Evolutionary conservation across 2,888 invertebrate species (phyloP).

Genomic region (Hydraecia micacea): DNA sequence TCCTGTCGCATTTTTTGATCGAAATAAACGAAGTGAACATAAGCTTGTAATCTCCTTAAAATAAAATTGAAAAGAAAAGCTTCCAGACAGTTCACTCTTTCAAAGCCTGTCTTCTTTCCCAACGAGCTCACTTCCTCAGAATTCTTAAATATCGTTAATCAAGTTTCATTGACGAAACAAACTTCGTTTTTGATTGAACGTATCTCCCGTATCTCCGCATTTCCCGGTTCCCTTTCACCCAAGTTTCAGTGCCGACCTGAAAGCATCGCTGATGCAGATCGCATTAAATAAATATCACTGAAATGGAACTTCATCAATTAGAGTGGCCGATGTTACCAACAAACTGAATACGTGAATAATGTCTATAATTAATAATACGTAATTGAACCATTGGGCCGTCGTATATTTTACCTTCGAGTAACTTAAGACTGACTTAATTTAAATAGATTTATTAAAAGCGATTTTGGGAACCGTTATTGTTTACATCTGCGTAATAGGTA

Average conservation of each 20-base stretch:
- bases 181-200: slow-evolving; percentile 50
- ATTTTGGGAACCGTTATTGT: slow-evolving; percentile 41
- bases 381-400: slow-evolving; percentile 55
- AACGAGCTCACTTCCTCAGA: slow-evolving; percentile 18
- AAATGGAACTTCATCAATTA: slow-evolving; percentile 69
- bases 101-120: slow-evolving; percentile 6
- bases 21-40: neutral
- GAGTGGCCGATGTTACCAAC: slow-evolving; percentile 54
- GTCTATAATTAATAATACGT: slow-evolving; percentile 60
- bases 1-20: neutral
- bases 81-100: neutral
- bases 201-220: slow-evolving; percentile 34
- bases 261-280: slow-evolving; percentile 68
- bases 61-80: neutral
- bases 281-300: slow-evolving; percentile 68
- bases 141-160: slow-evolving; percentile 48
- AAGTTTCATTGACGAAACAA: slow-evolving; percentile 36
- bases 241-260: slow-evolving; percentile 37
- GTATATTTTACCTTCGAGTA: slow-evolving; percentile 53
- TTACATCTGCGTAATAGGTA: slow-evolving; percentile 7
- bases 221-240: slow-evolving; percentile 43
- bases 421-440: slow-evolving; percentile 56
- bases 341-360: slow-evolving; percentile 61
- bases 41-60: neutral
- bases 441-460: slow-evolving; percentile 55